Conservation (phyloP, 1,140 invertebrate species). For the Zaprionus ornatus region DNA sequence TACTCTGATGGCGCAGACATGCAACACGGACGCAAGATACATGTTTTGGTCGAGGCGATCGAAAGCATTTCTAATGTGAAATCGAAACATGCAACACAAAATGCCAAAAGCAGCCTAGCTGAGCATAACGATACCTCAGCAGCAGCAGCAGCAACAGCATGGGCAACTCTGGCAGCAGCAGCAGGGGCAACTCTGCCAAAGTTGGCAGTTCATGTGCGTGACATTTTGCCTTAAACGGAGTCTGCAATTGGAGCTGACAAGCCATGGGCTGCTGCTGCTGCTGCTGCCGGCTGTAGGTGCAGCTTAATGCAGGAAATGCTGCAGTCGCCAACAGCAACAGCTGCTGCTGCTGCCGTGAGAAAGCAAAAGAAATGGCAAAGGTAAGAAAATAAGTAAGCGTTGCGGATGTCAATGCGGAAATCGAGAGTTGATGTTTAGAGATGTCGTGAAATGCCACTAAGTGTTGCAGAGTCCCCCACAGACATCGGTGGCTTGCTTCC, state of each 20-base stretch:
- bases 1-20: constrained; percentile 28
- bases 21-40: constrained; percentile 40
- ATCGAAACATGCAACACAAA: constrained; percentile 74
- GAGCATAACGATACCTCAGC: constrained; percentile 45
- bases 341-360: constrained; percentile 62
- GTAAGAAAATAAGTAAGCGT: constrained; percentile 43
- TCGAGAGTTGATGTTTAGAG: constrained; percentile 49
- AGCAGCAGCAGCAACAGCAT: neutral
- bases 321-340: constrained; percentile 25
- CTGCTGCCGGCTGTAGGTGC: constrained; percentile 42
- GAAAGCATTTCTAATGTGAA: constrained; percentile 82
- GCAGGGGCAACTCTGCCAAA: constrained; percentile 20
- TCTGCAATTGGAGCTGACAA: constrained; percentile 22
- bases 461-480: constrained; percentile 26
- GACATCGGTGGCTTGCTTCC: constrained; percentile 23
- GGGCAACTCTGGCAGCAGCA: neutral
- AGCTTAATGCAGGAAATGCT: constrained; percentile 54
- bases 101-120: constrained; percentile 56
- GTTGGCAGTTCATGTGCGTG: constrained; percentile 60
- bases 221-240: constrained; percentile 62
- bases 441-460: constrained; percentile 73
- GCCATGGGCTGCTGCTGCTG: neutral
- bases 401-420: constrained; percentile 76
- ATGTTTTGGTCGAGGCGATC: constrained; percentile 64
- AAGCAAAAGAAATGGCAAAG: constrained; percentile 75